Evolutionary conservation across 1,140 invertebrate species (phyloP).

Genomic region (Polyergus mexicanus): DNA sequence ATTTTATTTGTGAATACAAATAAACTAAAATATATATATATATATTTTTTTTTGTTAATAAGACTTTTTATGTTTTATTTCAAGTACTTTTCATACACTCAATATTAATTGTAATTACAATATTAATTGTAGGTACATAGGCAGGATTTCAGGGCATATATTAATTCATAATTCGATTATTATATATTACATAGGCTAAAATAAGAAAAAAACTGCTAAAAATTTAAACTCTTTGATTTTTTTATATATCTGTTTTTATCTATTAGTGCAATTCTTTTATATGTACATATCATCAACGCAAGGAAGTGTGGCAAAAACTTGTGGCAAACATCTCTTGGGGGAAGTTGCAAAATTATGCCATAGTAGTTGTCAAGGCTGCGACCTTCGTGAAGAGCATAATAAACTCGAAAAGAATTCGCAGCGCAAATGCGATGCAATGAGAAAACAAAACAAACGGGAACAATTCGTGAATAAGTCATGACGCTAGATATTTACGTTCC

Average conservation of each 20-base stretch:
- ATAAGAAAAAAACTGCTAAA: background rate
- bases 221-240: background rate
- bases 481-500: slow-evolving; percentile 26
- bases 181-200: background rate
- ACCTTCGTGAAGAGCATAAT: slow-evolving; percentile 27
- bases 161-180: background rate
- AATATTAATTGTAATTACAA: no score
- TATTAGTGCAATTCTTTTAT: background rate
- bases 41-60: no score
- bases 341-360: slow-evolving; percentile 14
- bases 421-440: background rate
- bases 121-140: no score
- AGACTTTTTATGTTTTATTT: no score
- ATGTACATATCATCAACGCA: background rate
- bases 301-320: background rate
- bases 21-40: background rate
- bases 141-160: background rate
- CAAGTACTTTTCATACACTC: no score
- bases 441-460: slow-evolving; percentile 44
- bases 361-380: slow-evolving; percentile 28
- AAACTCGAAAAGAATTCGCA: slow-evolving; percentile 25
- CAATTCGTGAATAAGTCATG: slow-evolving; percentile 55
- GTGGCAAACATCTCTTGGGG: background rate
- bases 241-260: background rate
- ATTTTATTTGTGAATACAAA: background rate